Percentiles rank a stretch among this genome's conserved stretches.
phyloP scores from a whole-genome alignment of 2,113 vertebrate species.

The Silurus asotus region DNA sequence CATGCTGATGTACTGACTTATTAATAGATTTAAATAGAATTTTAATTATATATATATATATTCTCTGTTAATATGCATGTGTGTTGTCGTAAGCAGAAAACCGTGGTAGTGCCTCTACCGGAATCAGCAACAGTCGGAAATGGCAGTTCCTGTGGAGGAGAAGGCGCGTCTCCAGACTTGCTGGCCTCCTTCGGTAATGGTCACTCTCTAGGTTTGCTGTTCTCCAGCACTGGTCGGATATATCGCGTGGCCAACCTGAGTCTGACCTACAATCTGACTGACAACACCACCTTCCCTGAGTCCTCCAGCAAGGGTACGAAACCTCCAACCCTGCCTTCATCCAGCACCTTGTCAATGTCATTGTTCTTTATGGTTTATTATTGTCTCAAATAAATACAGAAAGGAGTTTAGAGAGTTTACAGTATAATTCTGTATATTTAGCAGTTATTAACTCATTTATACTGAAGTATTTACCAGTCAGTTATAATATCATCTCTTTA shows the following conservation, averaged over 20 bases:
- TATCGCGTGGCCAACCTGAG: conserved; percentile 75
- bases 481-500: no score
- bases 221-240: conserved; percentile 65
- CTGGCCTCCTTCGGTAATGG: conserved; percentile 73
- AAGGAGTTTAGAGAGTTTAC: not conserved
- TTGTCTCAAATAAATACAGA: not conserved
- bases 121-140: conserved; percentile 64
- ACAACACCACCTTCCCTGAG: conserved; percentile 74
- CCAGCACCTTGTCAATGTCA: not conserved
- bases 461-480: not conserved
- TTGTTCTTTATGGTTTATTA: not conserved
- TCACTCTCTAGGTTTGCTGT: conserved; percentile 75
- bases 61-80: not conserved
- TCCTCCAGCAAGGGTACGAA: conserved; percentile 76
- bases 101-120: conserved; percentile 67
- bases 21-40: no score
- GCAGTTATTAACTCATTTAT: not conserved
- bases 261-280: conserved; percentile 83
- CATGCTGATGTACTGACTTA: no score
- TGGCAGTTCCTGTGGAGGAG: conserved; percentile 76
- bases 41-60: no score
- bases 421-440: not conserved
- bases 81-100: conserved; percentile 61
- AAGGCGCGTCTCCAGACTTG: conserved; percentile 61
- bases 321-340: not conserved